A percentile compares a stretch with the other conserved stretches of the same genome.
Evolutionary conservation across 1,140 invertebrate genomes (phyloP).

Genomic region (Phymastichus coffea): DNA sequence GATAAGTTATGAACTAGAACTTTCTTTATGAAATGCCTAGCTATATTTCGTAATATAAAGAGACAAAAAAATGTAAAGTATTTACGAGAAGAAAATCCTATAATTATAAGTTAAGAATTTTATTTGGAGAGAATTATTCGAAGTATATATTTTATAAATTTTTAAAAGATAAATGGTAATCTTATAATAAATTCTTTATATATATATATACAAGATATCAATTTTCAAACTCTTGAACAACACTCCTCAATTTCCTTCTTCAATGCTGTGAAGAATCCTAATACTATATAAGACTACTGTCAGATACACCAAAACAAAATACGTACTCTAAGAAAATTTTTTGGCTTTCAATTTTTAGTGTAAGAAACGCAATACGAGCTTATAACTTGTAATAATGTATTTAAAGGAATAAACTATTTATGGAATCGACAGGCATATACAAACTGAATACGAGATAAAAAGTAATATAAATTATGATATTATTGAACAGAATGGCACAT

Average conservation of each 20-base stretch:
- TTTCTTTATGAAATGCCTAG: conserved; percentile 11
- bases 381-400: no score
- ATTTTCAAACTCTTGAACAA: background rate
- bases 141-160: conserved; percentile 25
- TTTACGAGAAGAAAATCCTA: conserved; percentile 14
- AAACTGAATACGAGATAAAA: no score
- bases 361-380: no score
- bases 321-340: no score
- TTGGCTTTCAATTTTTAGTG: no score
- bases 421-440: no score
- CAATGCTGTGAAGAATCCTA: no score
- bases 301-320: no score
- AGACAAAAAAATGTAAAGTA: conserved; percentile 21
- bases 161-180: conserved; percentile 14
- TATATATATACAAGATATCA: conserved; percentile 1
- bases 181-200: conserved; percentile 10
- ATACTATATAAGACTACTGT: no score
- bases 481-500: conserved; percentile 13
- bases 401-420: no score
- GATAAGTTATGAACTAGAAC: background rate
- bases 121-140: conserved; percentile 14
- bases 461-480: conserved; percentile 12
- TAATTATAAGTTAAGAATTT: conserved; percentile 18
- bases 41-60: conserved; percentile 23
- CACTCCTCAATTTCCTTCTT: background rate